These are phyloP conservation scores for Caenorhabditis wallacei DNA, from an alignment of 2,888 invertebrate species.

Conservation along the genomic window DNA sequence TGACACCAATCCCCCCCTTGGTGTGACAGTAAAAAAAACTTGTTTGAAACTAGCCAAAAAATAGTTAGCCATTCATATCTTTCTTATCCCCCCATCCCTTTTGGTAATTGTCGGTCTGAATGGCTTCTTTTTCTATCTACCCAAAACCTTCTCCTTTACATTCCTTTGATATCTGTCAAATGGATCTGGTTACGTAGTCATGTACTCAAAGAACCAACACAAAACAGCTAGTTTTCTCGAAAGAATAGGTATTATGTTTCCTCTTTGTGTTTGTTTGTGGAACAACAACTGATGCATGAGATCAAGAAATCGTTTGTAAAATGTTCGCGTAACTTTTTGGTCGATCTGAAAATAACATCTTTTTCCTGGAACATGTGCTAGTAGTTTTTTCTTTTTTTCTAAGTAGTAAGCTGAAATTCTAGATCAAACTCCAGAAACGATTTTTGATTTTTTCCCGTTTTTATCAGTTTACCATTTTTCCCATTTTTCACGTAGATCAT, in stretches of 20 bases:
- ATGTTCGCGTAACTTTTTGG: constrained; percentile 9
- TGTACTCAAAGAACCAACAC: constrained; percentile 36
- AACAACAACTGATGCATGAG: constrained; percentile 26
- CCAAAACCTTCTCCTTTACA: constrained; percentile 13
- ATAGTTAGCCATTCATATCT: constrained; percentile 48
- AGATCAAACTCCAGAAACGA: neutral
- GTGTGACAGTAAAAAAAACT: neutral
- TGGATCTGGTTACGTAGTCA: constrained; percentile 34
- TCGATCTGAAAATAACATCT: too few species aligned
- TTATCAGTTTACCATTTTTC: constrained; percentile 20
- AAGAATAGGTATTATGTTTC: constrained; percentile 16
- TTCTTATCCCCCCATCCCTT: constrained; percentile 8
- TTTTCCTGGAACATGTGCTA: neutral
- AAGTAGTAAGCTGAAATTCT: neutral
- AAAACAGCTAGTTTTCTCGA: constrained; percentile 23
- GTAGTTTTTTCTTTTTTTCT: neutral
- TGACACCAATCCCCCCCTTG: neutral
- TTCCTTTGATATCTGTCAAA: constrained; percentile 38
- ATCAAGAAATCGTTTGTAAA: neutral
- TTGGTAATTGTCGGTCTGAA: neutral
- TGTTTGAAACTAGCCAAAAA: neutral
- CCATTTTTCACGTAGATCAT: constrained; percentile 31
- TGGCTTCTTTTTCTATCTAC: neutral
- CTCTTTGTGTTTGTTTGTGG: neutral
- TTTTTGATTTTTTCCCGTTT: constrained; percentile 15